These are phyloP conservation scores for Dynastes grantii DNA, from an alignment of 2,888 invertebrate genomes.

Conservation along the genomic window DNA sequence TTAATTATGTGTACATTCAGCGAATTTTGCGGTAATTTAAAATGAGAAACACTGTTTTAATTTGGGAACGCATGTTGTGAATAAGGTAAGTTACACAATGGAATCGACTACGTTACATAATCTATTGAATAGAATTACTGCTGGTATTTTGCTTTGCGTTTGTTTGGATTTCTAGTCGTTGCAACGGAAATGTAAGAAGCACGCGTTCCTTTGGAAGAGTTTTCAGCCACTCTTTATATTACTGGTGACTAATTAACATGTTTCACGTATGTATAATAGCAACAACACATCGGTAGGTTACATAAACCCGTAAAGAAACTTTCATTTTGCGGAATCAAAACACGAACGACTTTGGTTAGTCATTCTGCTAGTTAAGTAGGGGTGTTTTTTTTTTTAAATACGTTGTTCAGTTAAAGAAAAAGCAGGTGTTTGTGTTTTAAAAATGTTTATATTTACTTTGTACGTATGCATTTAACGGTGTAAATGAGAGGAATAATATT, in stretches of 20 bases:
- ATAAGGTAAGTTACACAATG: constrained; percentile 17
- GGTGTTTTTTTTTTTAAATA: constrained; percentile 13
- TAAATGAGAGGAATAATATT: neutral
- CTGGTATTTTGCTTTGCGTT: no score
- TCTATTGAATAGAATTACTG: no score
- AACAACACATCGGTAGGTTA: neutral
- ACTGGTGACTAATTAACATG: neutral
- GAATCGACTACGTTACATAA: constrained; percentile 23
- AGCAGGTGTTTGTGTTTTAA: neutral
- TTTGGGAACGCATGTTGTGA: neutral
- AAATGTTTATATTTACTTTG: no score
- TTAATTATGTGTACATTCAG: constrained; percentile 9
- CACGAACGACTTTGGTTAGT: neutral
- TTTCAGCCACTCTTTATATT: neutral
- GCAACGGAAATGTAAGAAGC: constrained; percentile 10
- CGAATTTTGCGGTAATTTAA: neutral
- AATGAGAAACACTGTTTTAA: neutral
- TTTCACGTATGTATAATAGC: neutral
- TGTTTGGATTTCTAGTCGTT: neutral
- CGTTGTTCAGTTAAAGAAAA: neutral
- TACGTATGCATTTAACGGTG: neutral
- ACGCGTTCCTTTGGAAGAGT: neutral
- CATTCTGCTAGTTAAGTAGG: neutral
- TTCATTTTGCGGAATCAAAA: constrained; percentile 6
- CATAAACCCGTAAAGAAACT: neutral